Percentiles rank a stretch among this genome's conserved stretches.
Conservation (phyloP, 2,797 vertebrate species). For the Melanotaenia maccullochi region DNA sequence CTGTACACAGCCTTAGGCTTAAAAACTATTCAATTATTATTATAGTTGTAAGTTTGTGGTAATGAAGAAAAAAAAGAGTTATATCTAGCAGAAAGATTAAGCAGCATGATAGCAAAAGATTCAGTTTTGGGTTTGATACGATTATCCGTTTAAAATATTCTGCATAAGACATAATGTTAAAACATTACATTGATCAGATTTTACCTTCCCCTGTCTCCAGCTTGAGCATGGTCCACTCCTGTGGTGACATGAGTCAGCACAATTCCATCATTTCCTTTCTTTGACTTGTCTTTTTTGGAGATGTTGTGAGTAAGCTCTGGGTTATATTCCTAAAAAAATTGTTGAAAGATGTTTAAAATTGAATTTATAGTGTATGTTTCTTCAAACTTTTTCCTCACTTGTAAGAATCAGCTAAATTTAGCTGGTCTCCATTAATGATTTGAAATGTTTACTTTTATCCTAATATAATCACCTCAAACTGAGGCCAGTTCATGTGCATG, state of each 20-base stretch:
- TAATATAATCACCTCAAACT: slow-evolving; percentile 89
- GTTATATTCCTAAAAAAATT: slow-evolving; percentile 89
- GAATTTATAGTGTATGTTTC: neutral
- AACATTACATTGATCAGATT: neutral
- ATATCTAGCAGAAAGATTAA: too few species aligned
- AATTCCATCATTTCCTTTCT: slow-evolving; percentile 87
- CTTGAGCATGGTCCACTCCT: slow-evolving; percentile 73
- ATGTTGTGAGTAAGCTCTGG: slow-evolving; percentile 89
- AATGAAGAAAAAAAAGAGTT: neutral
- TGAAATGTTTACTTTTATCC: neutral
- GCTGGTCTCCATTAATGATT: neutral
- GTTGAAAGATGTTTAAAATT: neutral
- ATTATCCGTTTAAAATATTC: neutral
- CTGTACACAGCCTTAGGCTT: too few species aligned
- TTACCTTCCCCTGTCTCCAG: slow-evolving; percentile 89
- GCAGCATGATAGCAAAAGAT: neutral
- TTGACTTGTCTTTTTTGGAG: slow-evolving; percentile 89
- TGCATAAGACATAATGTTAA: neutral
- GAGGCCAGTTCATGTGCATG: slow-evolving; percentile 99
- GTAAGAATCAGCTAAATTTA: neutral
- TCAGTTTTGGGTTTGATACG: neutral
- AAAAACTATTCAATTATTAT: too few species aligned
- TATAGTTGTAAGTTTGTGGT: neutral
- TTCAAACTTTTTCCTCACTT: neutral
- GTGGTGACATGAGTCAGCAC: slow-evolving; percentile 82